Evolutionary conservation across 53 echinoderm and acorn worm genomes (phyloP), one percentile per base, ranked within the genome.

Genomic region (Actinopyga echinites): DNA sequence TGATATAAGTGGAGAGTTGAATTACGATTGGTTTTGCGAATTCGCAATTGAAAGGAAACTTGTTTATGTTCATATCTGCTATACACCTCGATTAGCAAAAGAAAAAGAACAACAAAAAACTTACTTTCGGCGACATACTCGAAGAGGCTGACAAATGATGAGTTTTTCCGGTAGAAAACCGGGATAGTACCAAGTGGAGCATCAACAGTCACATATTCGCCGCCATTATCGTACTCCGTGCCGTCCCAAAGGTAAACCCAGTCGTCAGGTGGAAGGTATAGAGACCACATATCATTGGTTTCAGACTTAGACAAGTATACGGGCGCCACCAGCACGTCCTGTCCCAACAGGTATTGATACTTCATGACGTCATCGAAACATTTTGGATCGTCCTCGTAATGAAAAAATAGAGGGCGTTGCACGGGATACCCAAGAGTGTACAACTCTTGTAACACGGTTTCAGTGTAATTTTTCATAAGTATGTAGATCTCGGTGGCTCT

Each of bases 171-270:
- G 30, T 93, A 96, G 82, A 96, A 93, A 42, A 93, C 95, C 13
- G 96, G 96, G 36, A 89, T 93, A 8, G 88, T 80, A 0, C 96
- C 96, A 71, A 96, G 36, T 1, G 91, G 92, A 19, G 93, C 91
- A 36, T 92, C 83, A 13, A 96, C 93, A 11, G 79, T 69, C 8
- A 93, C 81, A 5, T 65, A 74, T 24, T 75, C 32, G 20, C 92
- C 90, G 6, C 96, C 96, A 10, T 68, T 25, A 0, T 88, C 73
- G 30, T 80, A 66, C n/a, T 83, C 84, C 17, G 57, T 85, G 23
- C 85, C 90, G 56, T 96, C 91, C 96, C 96, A 96, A 1, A 96
- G 58, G 74, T 86, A 96, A 30, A 93, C 86, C 96, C 96, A 93
- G 74, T 93, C 77, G 54, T 96, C 96, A 25, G 83, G 83, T 7